phyloP scores from a whole-genome alignment of 92 coral and sea anemone genomes.

The Micromussa lordhowensis region DNA sequence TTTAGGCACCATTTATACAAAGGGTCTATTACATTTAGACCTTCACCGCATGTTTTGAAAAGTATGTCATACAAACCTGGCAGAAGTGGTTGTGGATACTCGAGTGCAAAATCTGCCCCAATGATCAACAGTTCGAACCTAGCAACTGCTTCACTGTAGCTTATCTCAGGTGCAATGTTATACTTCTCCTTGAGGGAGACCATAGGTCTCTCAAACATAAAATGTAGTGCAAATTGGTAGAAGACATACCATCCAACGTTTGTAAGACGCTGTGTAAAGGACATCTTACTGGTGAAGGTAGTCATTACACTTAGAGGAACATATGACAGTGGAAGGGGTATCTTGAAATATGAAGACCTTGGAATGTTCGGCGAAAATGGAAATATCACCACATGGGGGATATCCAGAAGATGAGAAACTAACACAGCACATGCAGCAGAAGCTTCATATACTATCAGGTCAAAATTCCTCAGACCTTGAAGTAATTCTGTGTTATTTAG shows the following conservation, averaged over 20 bases:
- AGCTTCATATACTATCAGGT: constrained; percentile 12
- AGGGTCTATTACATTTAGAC: no score
- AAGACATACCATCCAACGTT: background rate
- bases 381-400: background rate
- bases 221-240: background rate
- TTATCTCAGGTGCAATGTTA: background rate
- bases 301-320: constrained; percentile 1
- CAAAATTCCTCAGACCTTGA: constrained; percentile 14
- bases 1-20: no score
- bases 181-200: constrained; percentile 7
- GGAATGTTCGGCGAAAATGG: constrained; percentile 4
- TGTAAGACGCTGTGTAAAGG: constrained; percentile 15
- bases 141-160: background rate
- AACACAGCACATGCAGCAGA: background rate
- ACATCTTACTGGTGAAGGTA: constrained; percentile 17
- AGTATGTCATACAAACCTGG: constrained; percentile 10
- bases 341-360: background rate
- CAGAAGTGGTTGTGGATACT: constrained; percentile 28
- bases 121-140: constrained; percentile 7
- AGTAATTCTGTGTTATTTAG: constrained; percentile 14
- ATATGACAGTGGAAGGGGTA: constrained; percentile 11
- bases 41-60: no score
- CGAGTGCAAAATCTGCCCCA: constrained; percentile 5
- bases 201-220: background rate
- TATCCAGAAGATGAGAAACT: constrained; percentile 4